Base-by-base conservation (phyloP, 2,797 vertebrate species). In the Austrolebias charrua region DNA sequence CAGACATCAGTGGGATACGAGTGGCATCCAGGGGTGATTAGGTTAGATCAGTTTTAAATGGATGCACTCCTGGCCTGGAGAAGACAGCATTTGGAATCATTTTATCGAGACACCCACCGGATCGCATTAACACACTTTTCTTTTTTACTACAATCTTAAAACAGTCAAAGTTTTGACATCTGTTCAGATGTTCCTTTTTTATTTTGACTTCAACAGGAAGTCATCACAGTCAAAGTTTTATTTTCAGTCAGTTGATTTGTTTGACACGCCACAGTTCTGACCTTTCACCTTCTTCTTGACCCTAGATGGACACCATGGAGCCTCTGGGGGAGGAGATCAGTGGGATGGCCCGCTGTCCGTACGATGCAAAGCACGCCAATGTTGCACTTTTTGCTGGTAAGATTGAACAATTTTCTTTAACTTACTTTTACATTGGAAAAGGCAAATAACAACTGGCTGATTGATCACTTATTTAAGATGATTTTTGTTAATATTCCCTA, bases 341-440 rank as follows among this genome's bases (percentile, higher is more conserved):
- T 47, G 98, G 98, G 76, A 98, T 99, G 97, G 98, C 98, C 24
- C 95, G 97, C 54, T 99, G 98, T 86, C 98, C 98, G 0, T 99
- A 98, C 3, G 98, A 99, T 69, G 94, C 97, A 90, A 98, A 98
- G 83, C 98, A 99, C 57, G 95, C 96, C 88, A 99, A 99, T 0
- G 92, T 98, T 6, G 98, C 98, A 0, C 91, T 99, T 69, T 99
- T 99, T 33, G 96, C 97, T 82, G 95, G 98, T 98, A 93, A 94
- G 90, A 29, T 43, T 14, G 60, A 56, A 58, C 49, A 16, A 24
- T 33, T 63, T 6, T 35, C 2, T 45, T 1, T 6, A 5, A 35
- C 15, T 76, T 4, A 18, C 16, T 19, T 31, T 10, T 8, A n/a
- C 44, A 15, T 29, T 63, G n/a, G n/a, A 11, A 11, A 29, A 44